These are phyloP conservation scores for Chanos chanos DNA, from an alignment of 2,797 vertebrate species.

Conservation along the genomic window DNA sequence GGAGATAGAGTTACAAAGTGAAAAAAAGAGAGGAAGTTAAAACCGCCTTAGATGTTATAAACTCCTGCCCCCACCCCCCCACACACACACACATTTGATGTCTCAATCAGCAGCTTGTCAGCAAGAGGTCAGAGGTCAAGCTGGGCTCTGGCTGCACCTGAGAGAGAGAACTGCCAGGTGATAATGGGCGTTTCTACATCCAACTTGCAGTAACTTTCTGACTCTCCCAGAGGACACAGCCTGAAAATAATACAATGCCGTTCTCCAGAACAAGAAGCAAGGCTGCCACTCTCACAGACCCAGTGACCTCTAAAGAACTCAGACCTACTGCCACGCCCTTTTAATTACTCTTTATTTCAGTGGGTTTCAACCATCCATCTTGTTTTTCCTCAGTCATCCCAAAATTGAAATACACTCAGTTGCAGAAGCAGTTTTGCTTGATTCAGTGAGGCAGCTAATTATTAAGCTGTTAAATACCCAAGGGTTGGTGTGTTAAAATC, in stretches of 20 bases:
- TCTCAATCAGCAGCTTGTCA: slow-evolving; percentile 30
- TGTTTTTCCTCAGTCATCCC: background rate
- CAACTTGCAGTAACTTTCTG: slow-evolving; percentile 32
- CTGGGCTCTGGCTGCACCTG: slow-evolving; percentile 12
- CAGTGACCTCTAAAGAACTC: too few relatives aligned
- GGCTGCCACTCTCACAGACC: too few relatives aligned
- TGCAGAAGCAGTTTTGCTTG: too few relatives aligned
- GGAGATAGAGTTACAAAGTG: background rate
- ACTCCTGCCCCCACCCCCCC: slow-evolving; percentile 5
- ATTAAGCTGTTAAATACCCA: too few relatives aligned
- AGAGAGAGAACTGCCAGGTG: slow-evolving; percentile 29
- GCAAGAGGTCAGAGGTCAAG: slow-evolving; percentile 17
- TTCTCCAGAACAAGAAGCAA: too few relatives aligned
- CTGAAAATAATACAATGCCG: too few relatives aligned
- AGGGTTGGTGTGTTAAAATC: too few relatives aligned
- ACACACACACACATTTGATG: slow-evolving; percentile 11
- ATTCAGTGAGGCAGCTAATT: too few relatives aligned
- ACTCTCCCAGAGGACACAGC: slow-evolving; percentile 26
- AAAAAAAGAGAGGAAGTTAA: too few relatives aligned
- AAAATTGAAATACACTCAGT: background rate
- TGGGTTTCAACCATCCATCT: too few relatives aligned
- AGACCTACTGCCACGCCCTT: too few relatives aligned
- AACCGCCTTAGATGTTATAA: slow-evolving; percentile 19
- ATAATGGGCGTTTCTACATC: slow-evolving; percentile 38
- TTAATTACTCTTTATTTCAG: too few relatives aligned